Conservation (phyloP, 1,140 invertebrate genomes). For the Hylaeus volcanicus region DNA sequence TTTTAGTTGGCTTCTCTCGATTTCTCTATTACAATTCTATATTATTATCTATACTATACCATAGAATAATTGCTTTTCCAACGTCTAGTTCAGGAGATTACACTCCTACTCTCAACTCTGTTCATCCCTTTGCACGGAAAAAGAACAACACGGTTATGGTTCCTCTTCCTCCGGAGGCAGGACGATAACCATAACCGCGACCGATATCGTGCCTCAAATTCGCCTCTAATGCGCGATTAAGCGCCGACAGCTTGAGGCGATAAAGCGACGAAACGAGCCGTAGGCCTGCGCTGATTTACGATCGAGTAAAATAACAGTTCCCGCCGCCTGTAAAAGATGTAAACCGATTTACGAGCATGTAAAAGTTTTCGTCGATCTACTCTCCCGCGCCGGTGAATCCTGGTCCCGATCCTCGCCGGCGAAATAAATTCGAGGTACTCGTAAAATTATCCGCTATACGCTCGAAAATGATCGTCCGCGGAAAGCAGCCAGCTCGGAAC, state of each 20-base stretch:
- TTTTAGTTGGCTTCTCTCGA: too few species aligned
- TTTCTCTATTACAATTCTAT: too few species aligned
- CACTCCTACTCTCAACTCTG: too few species aligned
- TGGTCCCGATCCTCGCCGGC: not conserved
- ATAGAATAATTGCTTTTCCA: too few species aligned
- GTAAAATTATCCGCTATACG: not conserved
- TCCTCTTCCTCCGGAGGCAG: not conserved
- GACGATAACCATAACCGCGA: constrained; percentile 14
- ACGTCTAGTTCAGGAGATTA: too few species aligned
- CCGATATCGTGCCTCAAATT: constrained; percentile 14
- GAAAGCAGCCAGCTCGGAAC: not conserved
- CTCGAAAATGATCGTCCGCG: not conserved
- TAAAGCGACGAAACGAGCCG: constrained; percentile 12
- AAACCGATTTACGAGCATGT: constrained; percentile 26
- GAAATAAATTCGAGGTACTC: not conserved
- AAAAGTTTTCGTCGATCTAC: not conserved
- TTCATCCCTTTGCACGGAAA: too few species aligned
- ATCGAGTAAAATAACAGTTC: constrained; percentile 3
- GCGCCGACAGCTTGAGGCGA: not conserved
- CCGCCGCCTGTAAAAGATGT: constrained; percentile 21
- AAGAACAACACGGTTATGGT: not conserved
- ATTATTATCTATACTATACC: too few species aligned
- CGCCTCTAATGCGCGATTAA: constrained; percentile 15
- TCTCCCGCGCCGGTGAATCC: not conserved
- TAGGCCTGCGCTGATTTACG: constrained; percentile 22